Evolutionary conservation across 2,113 vertebrate genomes (phyloP).

Genomic region (Nanorana parkeri): DNA sequence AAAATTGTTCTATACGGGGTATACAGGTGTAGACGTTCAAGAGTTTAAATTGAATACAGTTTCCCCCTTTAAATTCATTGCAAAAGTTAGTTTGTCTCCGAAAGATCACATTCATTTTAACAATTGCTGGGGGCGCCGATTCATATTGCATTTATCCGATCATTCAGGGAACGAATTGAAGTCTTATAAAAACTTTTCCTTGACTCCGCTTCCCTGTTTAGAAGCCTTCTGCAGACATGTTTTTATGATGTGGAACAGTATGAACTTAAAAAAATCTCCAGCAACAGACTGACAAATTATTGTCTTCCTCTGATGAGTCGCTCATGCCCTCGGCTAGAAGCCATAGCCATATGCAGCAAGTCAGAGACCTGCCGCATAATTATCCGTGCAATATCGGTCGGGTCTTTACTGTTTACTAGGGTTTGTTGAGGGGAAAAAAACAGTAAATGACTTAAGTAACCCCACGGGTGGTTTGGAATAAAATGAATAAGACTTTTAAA

Average conservation of each 20-base stretch:
- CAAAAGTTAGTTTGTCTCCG: too few relatives aligned
- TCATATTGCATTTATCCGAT: not conserved
- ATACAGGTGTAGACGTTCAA: too few relatives aligned
- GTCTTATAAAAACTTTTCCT: constrained; percentile 41
- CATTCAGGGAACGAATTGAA: not conserved
- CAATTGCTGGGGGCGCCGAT: constrained; percentile 13
- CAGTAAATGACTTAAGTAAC: constrained; percentile 39
- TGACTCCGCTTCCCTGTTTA: constrained; percentile 41
- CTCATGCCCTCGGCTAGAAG: constrained; percentile 52
- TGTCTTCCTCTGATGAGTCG: constrained; percentile 52
- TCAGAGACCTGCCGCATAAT: constrained; percentile 43
- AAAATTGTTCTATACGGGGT: too few relatives aligned
- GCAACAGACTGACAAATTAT: constrained; percentile 57
- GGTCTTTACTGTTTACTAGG: constrained; percentile 54
- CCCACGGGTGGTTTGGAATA: constrained; percentile 48
- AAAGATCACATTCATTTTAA: not conserved
- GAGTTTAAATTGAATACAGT: too few relatives aligned
- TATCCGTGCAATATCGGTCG: constrained; percentile 52
- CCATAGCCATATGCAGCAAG: constrained; percentile 53
- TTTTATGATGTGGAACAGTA: constrained; percentile 57
- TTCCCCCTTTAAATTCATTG: not conserved
- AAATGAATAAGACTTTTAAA: constrained; percentile 51
- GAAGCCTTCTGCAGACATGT: constrained; percentile 46
- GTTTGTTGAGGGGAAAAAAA: constrained; percentile 37
- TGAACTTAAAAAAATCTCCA: constrained; percentile 32